phyloP scores from a whole-genome alignment of 2,113 vertebrate genomes.

The Bubo blakistoni region DNA sequence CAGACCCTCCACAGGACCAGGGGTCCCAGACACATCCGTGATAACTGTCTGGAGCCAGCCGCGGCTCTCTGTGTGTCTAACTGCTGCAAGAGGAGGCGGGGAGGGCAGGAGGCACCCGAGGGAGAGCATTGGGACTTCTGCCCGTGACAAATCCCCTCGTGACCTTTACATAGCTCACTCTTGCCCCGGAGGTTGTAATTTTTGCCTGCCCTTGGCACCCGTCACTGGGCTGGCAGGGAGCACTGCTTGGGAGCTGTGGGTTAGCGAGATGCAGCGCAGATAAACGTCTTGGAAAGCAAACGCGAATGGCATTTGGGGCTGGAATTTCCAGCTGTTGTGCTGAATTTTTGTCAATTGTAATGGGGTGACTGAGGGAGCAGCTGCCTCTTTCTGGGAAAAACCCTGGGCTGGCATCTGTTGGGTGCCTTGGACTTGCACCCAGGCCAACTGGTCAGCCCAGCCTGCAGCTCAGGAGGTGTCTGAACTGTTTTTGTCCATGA shows the following conservation, averaged over 20 bases:
- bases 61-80: accelerated
- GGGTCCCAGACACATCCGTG: accelerated
- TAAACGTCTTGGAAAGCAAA: neutral
- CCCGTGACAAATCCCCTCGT: accelerated
- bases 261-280: neutral
- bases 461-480: neutral
- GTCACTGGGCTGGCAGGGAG: neutral
- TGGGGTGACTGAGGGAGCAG: neutral
- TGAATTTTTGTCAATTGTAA: neutral
- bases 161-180: neutral
- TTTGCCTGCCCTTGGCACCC: neutral
- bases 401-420: neutral
- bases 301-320: neutral
- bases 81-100: neutral
- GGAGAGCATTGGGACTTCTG: neutral
- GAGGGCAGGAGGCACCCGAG: neutral
- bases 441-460: neutral
- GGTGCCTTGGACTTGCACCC: neutral
- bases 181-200: neutral
- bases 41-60: neutral
- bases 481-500: neutral
- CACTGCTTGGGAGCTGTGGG: neutral
- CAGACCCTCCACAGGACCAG: neutral
- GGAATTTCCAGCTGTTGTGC: constrained; percentile 42
- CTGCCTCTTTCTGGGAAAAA: neutral